phyloP scores from a whole-genome alignment of 2,888 invertebrate species.

The Amphipyra tragopoginis region DNA sequence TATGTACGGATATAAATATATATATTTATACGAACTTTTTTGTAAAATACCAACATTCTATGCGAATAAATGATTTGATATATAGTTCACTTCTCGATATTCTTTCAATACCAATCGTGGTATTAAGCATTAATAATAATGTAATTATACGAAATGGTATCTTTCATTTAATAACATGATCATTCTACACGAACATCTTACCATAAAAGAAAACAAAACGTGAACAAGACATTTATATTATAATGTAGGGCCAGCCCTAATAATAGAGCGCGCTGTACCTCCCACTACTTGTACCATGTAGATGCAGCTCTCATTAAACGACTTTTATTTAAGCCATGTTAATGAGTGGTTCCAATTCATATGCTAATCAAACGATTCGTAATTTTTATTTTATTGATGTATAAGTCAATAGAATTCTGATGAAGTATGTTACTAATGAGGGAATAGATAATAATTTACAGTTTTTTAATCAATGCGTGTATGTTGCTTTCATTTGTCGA shows the following conservation, averaged over 20 bases:
- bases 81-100: no score
- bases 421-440: conserved; percentile 51
- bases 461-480: conserved; percentile 18
- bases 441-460: conserved; percentile 17
- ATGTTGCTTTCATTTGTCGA: conserved; percentile 6
- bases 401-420: conserved; percentile 43
- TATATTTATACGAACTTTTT: no score
- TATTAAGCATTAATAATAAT: neutral
- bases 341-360: conserved; percentile 48
- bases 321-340: conserved; percentile 41
- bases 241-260: conserved; percentile 23
- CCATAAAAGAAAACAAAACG: conserved; percentile 16
- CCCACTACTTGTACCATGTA: conserved; percentile 30
- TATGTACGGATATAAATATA: no score
- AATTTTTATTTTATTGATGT: conserved; percentile 51
- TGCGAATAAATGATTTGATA: no score
- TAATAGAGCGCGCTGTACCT: conserved; percentile 22
- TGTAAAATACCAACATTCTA: no score
- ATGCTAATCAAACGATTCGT: conserved; percentile 56
- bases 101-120: neutral
- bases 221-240: conserved; percentile 34
- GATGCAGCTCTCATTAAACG: conserved; percentile 35
- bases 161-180: conserved; percentile 6
- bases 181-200: neutral
- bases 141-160: neutral